A percentile compares a stretch with the other conserved stretches of the same genome.
Conservation (phyloP, 92 coral and sea anemone genomes). For the Phenganax subtilis region DNA sequence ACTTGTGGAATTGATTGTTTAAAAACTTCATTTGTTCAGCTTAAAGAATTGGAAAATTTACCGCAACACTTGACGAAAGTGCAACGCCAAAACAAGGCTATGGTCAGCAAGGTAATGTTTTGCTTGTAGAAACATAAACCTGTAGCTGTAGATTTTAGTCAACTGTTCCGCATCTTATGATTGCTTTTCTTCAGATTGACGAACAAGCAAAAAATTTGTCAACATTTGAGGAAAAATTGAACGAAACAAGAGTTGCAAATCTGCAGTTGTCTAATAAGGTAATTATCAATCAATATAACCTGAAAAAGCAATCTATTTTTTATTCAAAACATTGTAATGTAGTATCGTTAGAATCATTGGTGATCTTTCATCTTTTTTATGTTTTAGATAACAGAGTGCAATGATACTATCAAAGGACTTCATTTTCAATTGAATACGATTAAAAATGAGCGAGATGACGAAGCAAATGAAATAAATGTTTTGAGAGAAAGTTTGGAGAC, state of each 20-base stretch:
- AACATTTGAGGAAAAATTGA: constrained; percentile 23
- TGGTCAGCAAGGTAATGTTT: constrained; percentile 12
- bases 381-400: constrained; percentile 23
- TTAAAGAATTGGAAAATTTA: constrained; percentile 9
- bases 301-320: too few species aligned
- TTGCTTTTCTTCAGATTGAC: constrained; percentile 15
- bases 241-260: constrained; percentile 13
- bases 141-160: background rate
- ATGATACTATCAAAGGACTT: constrained; percentile 19
- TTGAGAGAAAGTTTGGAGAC: constrained; percentile 16
- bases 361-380: background rate
- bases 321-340: too few species aligned
- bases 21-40: background rate
- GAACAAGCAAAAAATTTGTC: constrained; percentile 5
- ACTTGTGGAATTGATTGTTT: background rate
- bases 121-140: background rate
- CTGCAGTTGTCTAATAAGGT: constrained; percentile 31
- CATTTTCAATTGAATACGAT: constrained; percentile 35
- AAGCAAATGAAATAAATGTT: constrained; percentile 9
- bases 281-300: background rate
- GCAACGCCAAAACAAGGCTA: constrained; percentile 12
- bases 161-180: background rate
- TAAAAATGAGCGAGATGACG: constrained; percentile 25
- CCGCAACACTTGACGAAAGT: background rate
- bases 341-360: too few species aligned